These are phyloP conservation scores for Patella ulyssiponensis DNA, from an alignment of 2,888 invertebrate species.

Conservation along the genomic window DNA sequence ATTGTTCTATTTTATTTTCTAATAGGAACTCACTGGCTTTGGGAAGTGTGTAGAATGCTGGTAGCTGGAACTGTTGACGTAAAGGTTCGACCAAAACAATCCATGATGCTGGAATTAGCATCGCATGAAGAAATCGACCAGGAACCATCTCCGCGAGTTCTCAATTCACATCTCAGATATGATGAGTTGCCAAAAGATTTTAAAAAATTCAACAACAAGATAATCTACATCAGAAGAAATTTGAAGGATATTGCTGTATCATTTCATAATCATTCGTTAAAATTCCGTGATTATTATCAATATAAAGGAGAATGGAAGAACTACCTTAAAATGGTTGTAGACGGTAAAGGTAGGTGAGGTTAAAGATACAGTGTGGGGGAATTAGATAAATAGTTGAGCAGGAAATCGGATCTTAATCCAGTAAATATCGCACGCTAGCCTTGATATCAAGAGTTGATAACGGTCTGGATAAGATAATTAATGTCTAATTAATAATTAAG, in stretches of 20 bases:
- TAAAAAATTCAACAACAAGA: slow-evolving; percentile 27
- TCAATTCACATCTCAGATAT: slow-evolving; percentile 33
- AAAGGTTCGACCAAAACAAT: slow-evolving; percentile 26
- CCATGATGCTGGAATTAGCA: slow-evolving; percentile 33
- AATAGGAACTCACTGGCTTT: slow-evolving; percentile 37
- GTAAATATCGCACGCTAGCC: too few species aligned
- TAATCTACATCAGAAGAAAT: slow-evolving; percentile 34
- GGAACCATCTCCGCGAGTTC: slow-evolving; percentile 28
- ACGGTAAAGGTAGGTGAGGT: slow-evolving; percentile 26
- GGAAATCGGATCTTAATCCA: too few species aligned
- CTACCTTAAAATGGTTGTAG: slow-evolving; percentile 29
- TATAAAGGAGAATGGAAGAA: slow-evolving; percentile 36
- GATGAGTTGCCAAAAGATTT: slow-evolving; percentile 19
- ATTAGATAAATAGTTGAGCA: too few species aligned
- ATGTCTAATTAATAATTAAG: too few species aligned
- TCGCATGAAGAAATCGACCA: slow-evolving; percentile 12
- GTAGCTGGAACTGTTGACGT: slow-evolving; percentile 16
- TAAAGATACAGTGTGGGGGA: background rate
- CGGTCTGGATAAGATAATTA: too few species aligned
- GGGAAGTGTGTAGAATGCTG: slow-evolving; percentile 34
- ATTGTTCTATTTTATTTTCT: background rate
- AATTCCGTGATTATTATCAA: slow-evolving; percentile 28
- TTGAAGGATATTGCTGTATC: slow-evolving; percentile 40
- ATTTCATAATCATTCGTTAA: slow-evolving; percentile 33
- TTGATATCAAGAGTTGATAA: too few species aligned